A percentile compares a stretch with the other conserved stretches of the same genome.
phyloP scores from a whole-genome alignment of 2,113 vertebrate species.

The Psilopogon haemacephalus region DNA sequence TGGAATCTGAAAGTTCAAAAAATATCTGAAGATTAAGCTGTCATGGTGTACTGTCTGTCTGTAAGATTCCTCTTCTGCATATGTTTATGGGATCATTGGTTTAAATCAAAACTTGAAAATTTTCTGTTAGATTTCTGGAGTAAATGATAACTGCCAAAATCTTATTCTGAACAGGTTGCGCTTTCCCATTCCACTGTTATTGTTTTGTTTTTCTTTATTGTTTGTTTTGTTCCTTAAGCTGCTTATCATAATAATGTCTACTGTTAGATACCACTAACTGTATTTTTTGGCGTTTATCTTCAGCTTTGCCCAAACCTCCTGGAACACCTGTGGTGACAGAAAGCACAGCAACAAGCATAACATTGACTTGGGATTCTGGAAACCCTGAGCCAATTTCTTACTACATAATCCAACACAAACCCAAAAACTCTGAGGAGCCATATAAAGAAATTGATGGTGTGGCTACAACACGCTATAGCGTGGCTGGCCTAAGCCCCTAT shows the following conservation, averaged over 20 bases:
- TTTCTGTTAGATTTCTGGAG: neutral
- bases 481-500: constrained; percentile 96
- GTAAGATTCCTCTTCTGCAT: neutral
- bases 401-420: constrained; percentile 97
- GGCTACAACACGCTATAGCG: constrained; percentile 96
- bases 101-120: neutral
- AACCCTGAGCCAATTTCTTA: constrained; percentile 97
- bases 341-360: constrained; percentile 97
- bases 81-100: neutral
- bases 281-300: constrained; percentile 22
- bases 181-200: neutral
- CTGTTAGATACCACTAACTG: neutral
- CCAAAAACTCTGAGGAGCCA: constrained; percentile 89
- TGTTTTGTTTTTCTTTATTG: neutral
- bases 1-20: neutral
- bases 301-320: constrained; percentile 94
- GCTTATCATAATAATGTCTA: neutral
- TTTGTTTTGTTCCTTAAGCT: neutral
- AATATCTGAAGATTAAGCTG: neutral
- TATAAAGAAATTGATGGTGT: constrained; percentile 98
- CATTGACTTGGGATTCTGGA: constrained; percentile 97
- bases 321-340: constrained; percentile 93
- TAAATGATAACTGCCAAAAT: neutral
- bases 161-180: neutral
- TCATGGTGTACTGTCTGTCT: neutral